Conservation (phyloP, 1,140 invertebrate species). For the Heliconius congener region DNA sequence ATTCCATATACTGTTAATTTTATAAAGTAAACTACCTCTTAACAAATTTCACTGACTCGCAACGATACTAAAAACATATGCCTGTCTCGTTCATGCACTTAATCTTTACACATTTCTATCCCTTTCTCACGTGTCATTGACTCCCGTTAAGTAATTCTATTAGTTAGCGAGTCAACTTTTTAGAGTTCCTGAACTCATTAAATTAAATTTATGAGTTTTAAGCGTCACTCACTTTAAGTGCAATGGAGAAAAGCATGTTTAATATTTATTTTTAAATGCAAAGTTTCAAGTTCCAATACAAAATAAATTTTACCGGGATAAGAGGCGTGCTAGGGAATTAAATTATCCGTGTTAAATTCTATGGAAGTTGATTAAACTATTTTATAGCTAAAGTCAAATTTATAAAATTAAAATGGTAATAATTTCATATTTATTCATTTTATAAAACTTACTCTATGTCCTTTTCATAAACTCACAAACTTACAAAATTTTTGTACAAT, state of each 20-base stretch:
- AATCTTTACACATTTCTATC: constrained; percentile 32
- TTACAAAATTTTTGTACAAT: no score
- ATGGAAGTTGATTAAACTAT: no score
- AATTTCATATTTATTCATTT: no score
- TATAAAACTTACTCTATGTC: no score
- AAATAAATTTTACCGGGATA: no score
- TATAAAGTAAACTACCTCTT: constrained; percentile 28
- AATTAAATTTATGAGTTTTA: constrained; percentile 2
- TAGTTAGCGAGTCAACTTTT: constrained; percentile 16
- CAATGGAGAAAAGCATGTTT: neutral
- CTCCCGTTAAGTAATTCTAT: constrained; percentile 36
- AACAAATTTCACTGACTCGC: constrained; percentile 55
- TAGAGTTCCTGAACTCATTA: constrained; percentile 12
- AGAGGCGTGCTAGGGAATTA: no score
- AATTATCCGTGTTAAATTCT: no score
- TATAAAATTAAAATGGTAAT: no score
- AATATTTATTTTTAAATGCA: neutral
- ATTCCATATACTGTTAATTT: neutral
- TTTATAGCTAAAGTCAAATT: no score
- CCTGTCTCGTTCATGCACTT: constrained; percentile 41
- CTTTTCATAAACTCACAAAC: no score
- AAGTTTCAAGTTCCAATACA: neutral
- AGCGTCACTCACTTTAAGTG: neutral
- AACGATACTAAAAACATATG: constrained; percentile 41
- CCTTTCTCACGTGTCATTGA: constrained; percentile 49